These are phyloP conservation scores for Eucriotettix oculatus DNA, from an alignment of 2,888 invertebrate genomes.

Conservation along the genomic window DNA sequence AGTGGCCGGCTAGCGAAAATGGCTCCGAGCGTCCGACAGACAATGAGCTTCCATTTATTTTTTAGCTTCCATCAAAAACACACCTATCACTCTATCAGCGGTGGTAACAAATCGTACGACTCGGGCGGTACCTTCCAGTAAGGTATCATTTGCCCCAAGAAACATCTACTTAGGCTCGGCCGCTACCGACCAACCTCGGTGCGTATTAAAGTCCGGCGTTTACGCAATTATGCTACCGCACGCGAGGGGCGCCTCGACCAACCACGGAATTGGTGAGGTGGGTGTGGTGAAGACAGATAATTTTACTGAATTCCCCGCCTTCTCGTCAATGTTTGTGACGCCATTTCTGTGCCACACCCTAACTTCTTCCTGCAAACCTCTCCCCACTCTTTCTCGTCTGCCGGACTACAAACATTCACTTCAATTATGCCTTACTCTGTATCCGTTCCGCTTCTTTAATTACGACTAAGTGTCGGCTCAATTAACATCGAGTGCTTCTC, in stretches of 20 bases:
- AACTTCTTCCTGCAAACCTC: not conserved
- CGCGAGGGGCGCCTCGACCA: not conserved
- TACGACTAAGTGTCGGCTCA: not conserved
- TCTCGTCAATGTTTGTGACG: not conserved
- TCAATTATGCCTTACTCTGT: not conserved
- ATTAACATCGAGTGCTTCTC: too few relatives aligned
- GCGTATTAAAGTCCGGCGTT: not conserved
- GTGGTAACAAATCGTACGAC: not conserved
- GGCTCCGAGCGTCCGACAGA: not conserved
- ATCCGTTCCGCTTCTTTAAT: not conserved
- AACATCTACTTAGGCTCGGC: not conserved
- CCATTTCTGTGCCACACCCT: not conserved
- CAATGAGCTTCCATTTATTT: not conserved
- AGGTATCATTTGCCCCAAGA: not conserved
- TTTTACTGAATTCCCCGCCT: not conserved
- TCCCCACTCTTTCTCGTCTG: not conserved
- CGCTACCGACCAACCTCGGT: too few relatives aligned
- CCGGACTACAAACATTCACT: not conserved
- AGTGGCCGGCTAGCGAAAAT: not conserved
- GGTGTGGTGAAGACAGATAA: not conserved
- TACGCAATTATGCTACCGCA: not conserved
- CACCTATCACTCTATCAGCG: conserved; percentile 6
- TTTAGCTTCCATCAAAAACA: conserved; percentile 2
- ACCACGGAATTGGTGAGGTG: not conserved
- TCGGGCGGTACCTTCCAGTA: not conserved